Conservation (phyloP, 2,797 vertebrate species). For the Diceros bicornis region DNA sequence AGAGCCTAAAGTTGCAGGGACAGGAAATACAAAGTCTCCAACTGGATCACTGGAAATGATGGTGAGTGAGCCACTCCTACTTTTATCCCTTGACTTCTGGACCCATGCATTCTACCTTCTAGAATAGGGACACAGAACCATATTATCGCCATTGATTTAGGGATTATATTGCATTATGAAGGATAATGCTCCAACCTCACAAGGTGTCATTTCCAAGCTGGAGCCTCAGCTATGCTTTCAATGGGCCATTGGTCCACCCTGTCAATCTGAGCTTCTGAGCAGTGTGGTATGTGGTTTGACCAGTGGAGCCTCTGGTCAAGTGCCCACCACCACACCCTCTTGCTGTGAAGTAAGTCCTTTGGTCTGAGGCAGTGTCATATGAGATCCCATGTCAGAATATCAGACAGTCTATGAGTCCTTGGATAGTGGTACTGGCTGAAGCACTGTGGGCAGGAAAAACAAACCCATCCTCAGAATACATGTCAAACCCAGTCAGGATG, state of each 20-base stretch:
- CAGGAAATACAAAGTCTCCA: neutral
- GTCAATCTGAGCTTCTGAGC: neutral
- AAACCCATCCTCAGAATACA: neutral
- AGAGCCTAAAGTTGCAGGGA: neutral
- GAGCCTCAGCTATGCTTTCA: neutral
- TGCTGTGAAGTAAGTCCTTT: neutral
- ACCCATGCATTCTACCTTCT: neutral
- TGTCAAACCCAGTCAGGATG: neutral
- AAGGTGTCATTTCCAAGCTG: neutral
- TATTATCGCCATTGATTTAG: neutral
- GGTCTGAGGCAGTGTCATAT: neutral
- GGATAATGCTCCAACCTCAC: neutral
- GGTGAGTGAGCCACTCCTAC: neutral
- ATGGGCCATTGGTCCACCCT: neutral
- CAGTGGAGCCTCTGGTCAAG: neutral
- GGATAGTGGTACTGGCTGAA: neutral
- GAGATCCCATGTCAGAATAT: neutral
- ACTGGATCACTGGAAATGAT: neutral
- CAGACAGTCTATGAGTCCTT: neutral
- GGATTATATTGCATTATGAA: neutral
- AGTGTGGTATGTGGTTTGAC: neutral
- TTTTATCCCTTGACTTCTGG: neutral
- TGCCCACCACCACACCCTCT: neutral
- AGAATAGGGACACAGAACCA: neutral
- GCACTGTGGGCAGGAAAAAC: neutral